phyloP scores from a whole-genome alignment of 2,888 invertebrate species.

The Hetaerina titia region DNA sequence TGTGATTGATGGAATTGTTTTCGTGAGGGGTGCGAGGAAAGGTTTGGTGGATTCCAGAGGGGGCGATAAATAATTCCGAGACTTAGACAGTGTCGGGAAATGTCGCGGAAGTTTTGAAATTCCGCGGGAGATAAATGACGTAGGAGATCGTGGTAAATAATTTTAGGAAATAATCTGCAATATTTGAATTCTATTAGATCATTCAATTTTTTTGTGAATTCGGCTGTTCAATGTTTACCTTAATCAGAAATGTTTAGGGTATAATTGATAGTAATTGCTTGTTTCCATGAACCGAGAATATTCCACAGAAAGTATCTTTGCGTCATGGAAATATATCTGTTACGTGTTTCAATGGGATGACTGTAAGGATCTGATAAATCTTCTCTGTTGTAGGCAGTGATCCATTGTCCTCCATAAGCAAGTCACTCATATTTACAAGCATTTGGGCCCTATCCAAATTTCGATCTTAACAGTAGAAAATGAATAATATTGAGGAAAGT shows the following conservation, averaged over 20 bases:
- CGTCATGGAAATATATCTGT: neutral
- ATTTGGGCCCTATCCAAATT: no score
- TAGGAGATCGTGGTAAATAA: neutral
- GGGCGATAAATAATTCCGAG: slow-evolving; percentile 26
- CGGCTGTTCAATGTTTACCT: neutral
- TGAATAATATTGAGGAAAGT: no score
- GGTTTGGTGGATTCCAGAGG: neutral
- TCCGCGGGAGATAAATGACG: slow-evolving; percentile 1
- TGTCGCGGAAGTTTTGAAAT: slow-evolving; percentile 6
- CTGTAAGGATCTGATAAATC: neutral
- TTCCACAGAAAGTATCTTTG: neutral
- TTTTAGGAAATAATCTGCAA: neutral
- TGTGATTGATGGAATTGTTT: slow-evolving; percentile 35
- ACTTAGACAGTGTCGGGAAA: slow-evolving; percentile 9
- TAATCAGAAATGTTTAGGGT: neutral
- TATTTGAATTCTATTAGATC: neutral
- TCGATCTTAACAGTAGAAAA: no score
- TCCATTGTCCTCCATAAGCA: neutral
- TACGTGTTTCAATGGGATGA: neutral
- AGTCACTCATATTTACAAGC: no score
- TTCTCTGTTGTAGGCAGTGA: neutral
- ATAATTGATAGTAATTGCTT: neutral
- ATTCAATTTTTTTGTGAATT: neutral
- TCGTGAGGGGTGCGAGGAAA: neutral
- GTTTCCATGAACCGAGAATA: neutral